Base-by-base conservation (phyloP, 2,113 vertebrate genomes). In the Xiphorhynchus elegans region DNA sequence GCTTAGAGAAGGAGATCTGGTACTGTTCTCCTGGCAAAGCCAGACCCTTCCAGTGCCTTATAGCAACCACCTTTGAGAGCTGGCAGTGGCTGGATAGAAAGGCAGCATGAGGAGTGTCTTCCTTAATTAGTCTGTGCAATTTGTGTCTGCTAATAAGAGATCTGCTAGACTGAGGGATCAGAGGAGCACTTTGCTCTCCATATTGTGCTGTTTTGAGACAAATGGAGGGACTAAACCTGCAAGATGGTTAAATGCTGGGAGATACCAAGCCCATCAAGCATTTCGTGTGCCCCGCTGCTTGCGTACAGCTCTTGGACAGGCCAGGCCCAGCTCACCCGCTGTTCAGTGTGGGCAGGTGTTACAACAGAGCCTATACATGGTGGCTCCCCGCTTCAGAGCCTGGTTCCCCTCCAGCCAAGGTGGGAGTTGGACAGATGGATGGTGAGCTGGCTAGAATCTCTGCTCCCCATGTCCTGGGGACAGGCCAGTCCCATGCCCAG, bases 361-460 rank as follows among this genome's bases (percentile, higher is more conserved):
- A 25, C 0, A 12, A 0, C 17, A 25, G 68, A 93, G 69, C 56
- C 73, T 44, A 0, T 10, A 28, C 46, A 9, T 2, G 4, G 64
- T 64, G 67, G n/a, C 55, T 80, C 23, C n/a, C 70, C 2, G n/a
- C 28, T 64, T 68, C 70, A 39, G 60, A 93, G 39, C 56, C 28
- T 0, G 0, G 37, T 66, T 31, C 42, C 31, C 47, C 52, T 84
- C 68, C 67, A 74, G 53, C 17, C 3, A 5, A 79, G 63, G 12
- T 11, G 42, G 40, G 50, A 58, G 29, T 52, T 47, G 89, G 76
- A 87, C 89, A 87, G 95, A 83, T 77, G 88, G 85, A 69, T 82
- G 37, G 10, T 4, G 23, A 79, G 39, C 74, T 91, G 84, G 60
- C 69, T 59, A 40, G n/a, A 55, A 35, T 40, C 60, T 82, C 59